Base-by-base conservation (phyloP, 2,888 invertebrate species). In the Campopleginae sp. region DNA sequence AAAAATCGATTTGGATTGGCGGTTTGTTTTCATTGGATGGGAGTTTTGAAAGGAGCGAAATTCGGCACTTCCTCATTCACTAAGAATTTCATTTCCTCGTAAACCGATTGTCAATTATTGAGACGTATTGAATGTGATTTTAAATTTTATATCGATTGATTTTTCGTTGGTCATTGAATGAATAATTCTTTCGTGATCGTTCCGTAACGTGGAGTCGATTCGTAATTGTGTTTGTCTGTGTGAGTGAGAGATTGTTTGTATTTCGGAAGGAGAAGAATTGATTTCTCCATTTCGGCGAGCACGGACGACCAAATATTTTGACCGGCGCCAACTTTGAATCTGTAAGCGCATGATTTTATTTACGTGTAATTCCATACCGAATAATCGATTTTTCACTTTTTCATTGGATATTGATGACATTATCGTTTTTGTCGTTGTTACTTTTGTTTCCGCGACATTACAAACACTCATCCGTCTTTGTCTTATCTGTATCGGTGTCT, bases 201-300 rank as follows among this genome's bases (percentile, higher is more conserved):
- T 63, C 44, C 33, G 31, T 75, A 46, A 65, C 17, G 51, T 77
- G 66, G n/a, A 19, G 48, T 51, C 51, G 5, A 17, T 66, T 44
- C 0, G 23, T 70, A n/a, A 48, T 70, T n/a, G 31, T 70, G 19
- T 19, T n/a, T 33, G 27, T 61, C 72, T 70, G 79, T 70, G 63
- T 61, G 38, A 23, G 58, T 83, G 71, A 58, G 23, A 31, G 68
- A 42, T 44, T 72, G 72, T 71, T 23, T 31, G 54, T 77, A 66
- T 85, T 65, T 75, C 14, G 79, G 71, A 80, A 58, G 70, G 77
- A 63, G 63, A 23, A 58, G 44, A 71, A 85, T 27, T 4, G 87
- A 48, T 27, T 23, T 7, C 58, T 44, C 46, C 84, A 87, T 89
- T 89, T 90, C 91, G 89, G 89, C 90, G 90, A 91, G 88, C 89